Percentiles rank a stretch among this genome's conserved stretches.
These are phyloP conservation scores for Bergia sp. DNA, from an alignment of 92 coral and sea anemone genomes.

Conservation along the genomic window DNA sequence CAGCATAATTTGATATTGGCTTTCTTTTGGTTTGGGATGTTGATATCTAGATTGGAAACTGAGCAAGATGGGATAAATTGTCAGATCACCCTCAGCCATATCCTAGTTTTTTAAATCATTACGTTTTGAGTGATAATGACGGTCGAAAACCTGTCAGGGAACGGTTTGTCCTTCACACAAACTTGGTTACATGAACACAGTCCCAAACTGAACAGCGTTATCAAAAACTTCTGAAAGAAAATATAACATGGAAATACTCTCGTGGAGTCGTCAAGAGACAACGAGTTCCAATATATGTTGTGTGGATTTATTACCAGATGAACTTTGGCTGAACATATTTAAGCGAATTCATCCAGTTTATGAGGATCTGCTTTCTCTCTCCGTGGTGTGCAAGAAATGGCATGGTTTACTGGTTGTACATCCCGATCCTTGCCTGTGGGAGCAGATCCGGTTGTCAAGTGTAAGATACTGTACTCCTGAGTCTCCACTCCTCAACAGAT, in stretches of 20 bases:
- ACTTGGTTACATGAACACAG: background rate
- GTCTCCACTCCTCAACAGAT: constrained; percentile 63
- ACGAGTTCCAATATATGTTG: constrained; percentile 11
- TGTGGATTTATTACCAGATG: constrained; percentile 62
- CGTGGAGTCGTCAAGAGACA: background rate
- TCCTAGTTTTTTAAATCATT: too few species aligned
- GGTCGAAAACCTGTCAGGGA: background rate
- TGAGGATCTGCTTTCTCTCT: constrained; percentile 66
- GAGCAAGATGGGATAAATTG: background rate
- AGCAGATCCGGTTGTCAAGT: constrained; percentile 61
- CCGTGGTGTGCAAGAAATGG: constrained; percentile 81
- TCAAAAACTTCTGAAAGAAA: too few species aligned
- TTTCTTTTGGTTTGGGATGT: background rate
- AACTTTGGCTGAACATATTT: constrained; percentile 78
- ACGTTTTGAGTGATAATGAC: background rate
- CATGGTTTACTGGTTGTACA: constrained; percentile 53
- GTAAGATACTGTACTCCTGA: constrained; percentile 68
- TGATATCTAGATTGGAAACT: background rate
- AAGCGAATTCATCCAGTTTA: constrained; percentile 73
- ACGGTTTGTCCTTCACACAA: background rate
- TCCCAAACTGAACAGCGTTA: background rate
- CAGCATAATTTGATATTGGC: background rate
- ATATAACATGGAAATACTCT: background rate
- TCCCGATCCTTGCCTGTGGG: constrained; percentile 85
- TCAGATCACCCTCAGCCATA: background rate